A percentile compares a stretch with the other conserved stretches of the same genome.
phyloP scores from a whole-genome alignment of 2,888 invertebrate species.

The Chrysotoxum bicinctum region DNA sequence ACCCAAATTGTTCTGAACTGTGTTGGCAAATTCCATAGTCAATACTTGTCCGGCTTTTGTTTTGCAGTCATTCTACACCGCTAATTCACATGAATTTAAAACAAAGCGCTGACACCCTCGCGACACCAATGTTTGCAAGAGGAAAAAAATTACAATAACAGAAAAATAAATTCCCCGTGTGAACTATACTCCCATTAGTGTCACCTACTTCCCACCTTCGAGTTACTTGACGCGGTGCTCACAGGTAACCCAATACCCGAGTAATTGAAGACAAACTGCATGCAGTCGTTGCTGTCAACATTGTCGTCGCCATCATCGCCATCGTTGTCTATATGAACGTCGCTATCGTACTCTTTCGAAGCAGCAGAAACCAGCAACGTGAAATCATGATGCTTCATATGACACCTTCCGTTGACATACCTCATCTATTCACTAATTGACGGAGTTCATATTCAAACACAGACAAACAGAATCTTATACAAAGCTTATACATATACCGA shows the following conservation, averaged over 20 bases:
- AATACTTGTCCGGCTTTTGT: slow-evolving; percentile 25
- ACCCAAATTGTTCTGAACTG: neutral
- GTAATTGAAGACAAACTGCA: slow-evolving; percentile 72
- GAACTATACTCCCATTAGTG: slow-evolving; percentile 49
- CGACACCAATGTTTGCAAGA: slow-evolving; percentile 41
- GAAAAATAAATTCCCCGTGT: slow-evolving; percentile 50
- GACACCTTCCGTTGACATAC: slow-evolving; percentile 70
- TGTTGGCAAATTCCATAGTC: neutral
- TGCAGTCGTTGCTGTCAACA: slow-evolving; percentile 57
- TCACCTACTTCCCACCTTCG: slow-evolving; percentile 70
- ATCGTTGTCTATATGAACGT: neutral
- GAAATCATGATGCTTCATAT: slow-evolving; percentile 65
- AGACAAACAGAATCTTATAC: slow-evolving; percentile 6
- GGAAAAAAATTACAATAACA: slow-evolving; percentile 9
- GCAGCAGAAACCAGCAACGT: slow-evolving; percentile 22
- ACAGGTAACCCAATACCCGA: slow-evolving; percentile 67
- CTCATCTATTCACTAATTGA: slow-evolving; percentile 71
- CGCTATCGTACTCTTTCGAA: slow-evolving; percentile 36
- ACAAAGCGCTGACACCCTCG: slow-evolving; percentile 61
- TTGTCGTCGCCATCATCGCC: slow-evolving; percentile 30
- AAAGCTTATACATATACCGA: neutral
- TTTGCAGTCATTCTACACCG: slow-evolving; percentile 58
- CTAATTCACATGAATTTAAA: slow-evolving; percentile 65
- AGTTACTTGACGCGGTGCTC: slow-evolving; percentile 70
- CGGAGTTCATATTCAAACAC: slow-evolving; percentile 46